These are phyloP conservation scores for Paramormyrops hopkinsi DNA, from an alignment of 2,797 vertebrate genomes.

Conservation along the genomic window DNA sequence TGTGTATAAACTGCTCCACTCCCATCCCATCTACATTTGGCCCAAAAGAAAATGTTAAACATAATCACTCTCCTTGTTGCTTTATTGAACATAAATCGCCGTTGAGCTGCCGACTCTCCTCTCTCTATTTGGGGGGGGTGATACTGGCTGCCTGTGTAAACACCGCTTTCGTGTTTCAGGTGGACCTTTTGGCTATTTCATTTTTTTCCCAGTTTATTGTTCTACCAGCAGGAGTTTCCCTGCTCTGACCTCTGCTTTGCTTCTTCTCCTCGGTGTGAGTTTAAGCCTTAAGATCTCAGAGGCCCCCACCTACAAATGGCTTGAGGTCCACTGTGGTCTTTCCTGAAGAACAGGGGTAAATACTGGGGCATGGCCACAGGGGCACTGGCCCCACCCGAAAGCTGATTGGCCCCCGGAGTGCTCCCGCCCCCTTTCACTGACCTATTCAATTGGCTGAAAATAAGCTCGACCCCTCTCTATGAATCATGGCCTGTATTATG, in stretches of 20 bases:
- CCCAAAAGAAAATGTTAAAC: neutral
- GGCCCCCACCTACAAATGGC: neutral
- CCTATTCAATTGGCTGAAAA: neutral
- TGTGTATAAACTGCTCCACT: neutral
- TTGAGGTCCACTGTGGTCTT: neutral
- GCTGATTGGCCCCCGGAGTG: neutral
- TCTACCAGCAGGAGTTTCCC: neutral
- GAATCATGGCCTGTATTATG: neutral
- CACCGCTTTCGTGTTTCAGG: neutral
- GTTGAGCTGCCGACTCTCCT: neutral
- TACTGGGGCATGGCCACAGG: neutral
- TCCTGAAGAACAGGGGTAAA: neutral
- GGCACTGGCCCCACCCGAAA: neutral
- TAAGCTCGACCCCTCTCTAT: neutral
- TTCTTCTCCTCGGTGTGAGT: neutral
- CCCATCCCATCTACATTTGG: neutral
- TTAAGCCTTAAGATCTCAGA: neutral
- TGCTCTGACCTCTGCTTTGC: neutral
- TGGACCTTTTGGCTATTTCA: neutral
- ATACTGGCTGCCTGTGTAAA: neutral
- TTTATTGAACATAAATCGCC: neutral
- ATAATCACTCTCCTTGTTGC: neutral
- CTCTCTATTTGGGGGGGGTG: neutral
- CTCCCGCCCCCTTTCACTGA: neutral
- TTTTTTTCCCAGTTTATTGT: neutral